These are phyloP conservation scores for Sinocyclocheilus rhinocerous DNA, from an alignment of 2,113 vertebrate genomes.

Conservation along the genomic window DNA sequence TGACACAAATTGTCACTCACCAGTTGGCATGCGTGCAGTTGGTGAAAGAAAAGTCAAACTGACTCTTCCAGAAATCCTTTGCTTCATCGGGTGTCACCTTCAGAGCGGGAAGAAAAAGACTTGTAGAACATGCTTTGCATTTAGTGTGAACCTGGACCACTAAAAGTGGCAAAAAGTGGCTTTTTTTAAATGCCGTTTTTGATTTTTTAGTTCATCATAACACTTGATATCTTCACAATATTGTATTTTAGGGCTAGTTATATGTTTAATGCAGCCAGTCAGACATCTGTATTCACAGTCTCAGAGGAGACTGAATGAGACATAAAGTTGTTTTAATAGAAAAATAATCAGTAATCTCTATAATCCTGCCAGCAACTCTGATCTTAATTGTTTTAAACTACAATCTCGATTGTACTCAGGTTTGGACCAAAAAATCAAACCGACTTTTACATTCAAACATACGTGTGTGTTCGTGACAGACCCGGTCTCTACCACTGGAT, in stretches of 20 bases:
- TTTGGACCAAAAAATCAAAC: background rate
- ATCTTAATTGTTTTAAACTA: background rate
- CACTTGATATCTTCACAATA: background rate
- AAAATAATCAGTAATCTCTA: background rate
- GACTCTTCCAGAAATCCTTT: conserved; percentile 85
- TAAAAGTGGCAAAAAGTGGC: background rate
- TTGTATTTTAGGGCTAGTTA: background rate
- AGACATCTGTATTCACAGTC: background rate
- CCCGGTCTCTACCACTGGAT: conserved; percentile 16
- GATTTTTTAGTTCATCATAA: background rate
- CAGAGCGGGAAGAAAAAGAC: background rate
- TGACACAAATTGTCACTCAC: conserved; percentile 73
- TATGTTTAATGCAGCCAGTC: background rate
- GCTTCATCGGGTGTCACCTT: conserved; percentile 87
- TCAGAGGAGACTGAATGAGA: background rate
- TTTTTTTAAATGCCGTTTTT: background rate
- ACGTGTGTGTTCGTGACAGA: background rate
- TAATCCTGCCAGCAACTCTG: background rate
- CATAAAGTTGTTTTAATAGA: background rate
- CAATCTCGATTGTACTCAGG: background rate
- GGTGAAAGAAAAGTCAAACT: conserved; percentile 85
- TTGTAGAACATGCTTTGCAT: background rate
- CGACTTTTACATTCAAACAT: background rate
- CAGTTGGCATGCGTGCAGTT: conserved; percentile 89
- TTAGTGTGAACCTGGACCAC: background rate